Evolutionary conservation across 1,140 invertebrate genomes (phyloP).

Genomic region (Trichonephila clavata): DNA sequence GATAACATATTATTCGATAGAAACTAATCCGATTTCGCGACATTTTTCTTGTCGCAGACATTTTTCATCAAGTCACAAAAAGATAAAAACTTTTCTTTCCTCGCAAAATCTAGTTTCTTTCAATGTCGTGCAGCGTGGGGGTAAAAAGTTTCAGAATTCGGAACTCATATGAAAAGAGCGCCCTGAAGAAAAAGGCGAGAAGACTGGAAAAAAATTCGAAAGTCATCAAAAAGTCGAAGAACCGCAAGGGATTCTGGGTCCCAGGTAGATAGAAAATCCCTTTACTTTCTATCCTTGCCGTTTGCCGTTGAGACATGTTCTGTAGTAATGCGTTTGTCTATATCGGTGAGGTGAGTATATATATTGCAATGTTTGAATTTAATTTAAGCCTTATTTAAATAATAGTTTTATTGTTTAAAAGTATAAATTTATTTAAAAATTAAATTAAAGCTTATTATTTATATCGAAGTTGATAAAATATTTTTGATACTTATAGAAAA

Average conservation of each 20-base stretch:
- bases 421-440: too few relatives aligned
- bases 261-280: slow-evolving; percentile 18
- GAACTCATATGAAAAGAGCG: not conserved
- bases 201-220: not conserved
- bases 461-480: too few relatives aligned
- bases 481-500: too few relatives aligned
- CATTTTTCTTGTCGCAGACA: not conserved
- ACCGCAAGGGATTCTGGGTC: slow-evolving; percentile 61
- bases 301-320: not conserved
- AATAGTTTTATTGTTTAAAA: too few relatives aligned
- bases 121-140: not conserved
- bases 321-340: not conserved
- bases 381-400: too few relatives aligned
- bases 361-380: not conserved
- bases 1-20: not conserved
- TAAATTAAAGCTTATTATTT: too few relatives aligned
- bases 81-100: not conserved
- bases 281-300: not conserved
- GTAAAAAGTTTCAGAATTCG: not conserved
- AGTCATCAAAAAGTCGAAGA: slow-evolving; percentile 59
- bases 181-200: not conserved
- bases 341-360: not conserved
- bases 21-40: not conserved
- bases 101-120: not conserved
- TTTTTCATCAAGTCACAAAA: not conserved